These are phyloP conservation scores for Oplegnathus fasciatus DNA, from an alignment of 2,113 vertebrate species.

Conservation along the genomic window DNA sequence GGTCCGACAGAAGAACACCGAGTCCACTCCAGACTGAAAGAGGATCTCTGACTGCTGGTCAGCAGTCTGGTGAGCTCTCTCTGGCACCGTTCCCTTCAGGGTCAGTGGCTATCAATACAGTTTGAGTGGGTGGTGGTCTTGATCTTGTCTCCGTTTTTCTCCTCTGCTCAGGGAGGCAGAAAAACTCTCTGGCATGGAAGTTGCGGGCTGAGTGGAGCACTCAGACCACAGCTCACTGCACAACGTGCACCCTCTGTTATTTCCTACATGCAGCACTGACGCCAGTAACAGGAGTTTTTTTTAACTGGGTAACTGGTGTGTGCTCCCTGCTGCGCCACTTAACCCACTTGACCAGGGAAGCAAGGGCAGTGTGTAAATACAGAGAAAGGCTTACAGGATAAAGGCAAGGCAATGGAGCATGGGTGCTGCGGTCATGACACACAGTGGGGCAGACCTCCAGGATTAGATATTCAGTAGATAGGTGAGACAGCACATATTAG, in stretches of 20 bases:
- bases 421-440: conserved; percentile 26
- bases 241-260: conserved; percentile 65
- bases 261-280: conserved; percentile 54
- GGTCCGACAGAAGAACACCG: conserved; percentile 27
- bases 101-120: conserved; percentile 63
- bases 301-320: conserved; percentile 47
- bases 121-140: conserved; percentile 63
- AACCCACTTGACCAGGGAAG: conserved; percentile 67
- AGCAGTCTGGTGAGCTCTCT: conserved; percentile 34
- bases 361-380: conserved; percentile 22
- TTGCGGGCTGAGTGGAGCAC: conserved; percentile 44
- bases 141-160: conserved; percentile 56
- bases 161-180: conserved; percentile 66
- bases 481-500: not conserved
- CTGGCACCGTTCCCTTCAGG: conserved; percentile 59
- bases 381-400: conserved; percentile 23
- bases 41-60: conserved; percentile 47
- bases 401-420: conserved; percentile 46
- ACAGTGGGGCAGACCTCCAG: conserved; percentile 9
- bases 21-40: conserved; percentile 36
- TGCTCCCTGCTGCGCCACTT: conserved; percentile 66
- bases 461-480: not conserved
- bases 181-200: conserved; percentile 49
- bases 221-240: conserved; percentile 64
- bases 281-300: conserved; percentile 40